phyloP scores from a whole-genome alignment of 2,888 invertebrate species.

The Oasisia sp. region DNA sequence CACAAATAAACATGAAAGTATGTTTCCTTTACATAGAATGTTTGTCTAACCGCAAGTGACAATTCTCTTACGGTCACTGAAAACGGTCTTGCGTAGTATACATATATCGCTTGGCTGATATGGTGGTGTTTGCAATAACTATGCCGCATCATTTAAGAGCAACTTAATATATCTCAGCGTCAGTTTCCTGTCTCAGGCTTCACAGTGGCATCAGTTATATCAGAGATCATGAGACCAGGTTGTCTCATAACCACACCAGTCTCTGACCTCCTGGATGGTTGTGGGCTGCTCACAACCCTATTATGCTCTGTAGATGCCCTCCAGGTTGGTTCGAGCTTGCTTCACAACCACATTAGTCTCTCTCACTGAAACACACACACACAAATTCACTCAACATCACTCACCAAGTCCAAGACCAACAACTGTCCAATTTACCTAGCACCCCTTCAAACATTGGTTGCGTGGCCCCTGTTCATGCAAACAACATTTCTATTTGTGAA shows the following conservation, averaged over 20 bases:
- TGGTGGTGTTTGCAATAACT: background rate
- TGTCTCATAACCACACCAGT: background rate
- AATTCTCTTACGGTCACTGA: background rate
- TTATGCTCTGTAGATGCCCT: slow-evolving; percentile 24
- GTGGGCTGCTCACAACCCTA: background rate
- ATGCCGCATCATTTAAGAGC: background rate
- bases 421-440: too few species aligned
- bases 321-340: slow-evolving; percentile 44
- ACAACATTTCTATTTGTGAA: too few species aligned
- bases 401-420: background rate
- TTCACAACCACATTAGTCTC: slow-evolving; percentile 45
- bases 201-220: background rate
- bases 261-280: background rate
- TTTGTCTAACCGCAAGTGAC: background rate
- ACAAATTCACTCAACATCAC: background rate
- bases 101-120: background rate
- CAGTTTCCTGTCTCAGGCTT: background rate
- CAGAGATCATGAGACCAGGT: background rate
- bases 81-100: background rate
- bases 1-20: background rate
- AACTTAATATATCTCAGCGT: background rate
- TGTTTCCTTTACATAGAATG: background rate
- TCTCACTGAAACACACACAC: slow-evolving; percentile 46
- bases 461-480: too few species aligned
- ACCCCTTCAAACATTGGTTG: too few species aligned